phyloP scores from a whole-genome alignment of 2,797 vertebrate genomes.

The Leptodactylus fallax region DNA sequence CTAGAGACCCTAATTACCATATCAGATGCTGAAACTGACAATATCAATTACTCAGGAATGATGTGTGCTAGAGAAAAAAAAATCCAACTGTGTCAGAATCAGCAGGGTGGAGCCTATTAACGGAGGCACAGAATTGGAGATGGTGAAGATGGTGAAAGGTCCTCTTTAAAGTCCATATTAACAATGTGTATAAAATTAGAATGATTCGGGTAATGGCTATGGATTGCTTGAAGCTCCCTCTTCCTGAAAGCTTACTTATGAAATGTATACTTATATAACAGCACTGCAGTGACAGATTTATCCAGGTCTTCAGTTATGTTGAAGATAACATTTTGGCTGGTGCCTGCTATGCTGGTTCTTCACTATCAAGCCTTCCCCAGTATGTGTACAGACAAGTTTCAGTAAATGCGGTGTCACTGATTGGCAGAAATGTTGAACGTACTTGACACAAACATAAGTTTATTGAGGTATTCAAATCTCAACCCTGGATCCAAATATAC shows the following conservation, averaged over 20 bases:
- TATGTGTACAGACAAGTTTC: conserved; percentile 9
- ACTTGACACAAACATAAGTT: conserved; percentile 50
- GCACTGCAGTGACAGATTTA: not conserved
- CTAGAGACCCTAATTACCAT: no score
- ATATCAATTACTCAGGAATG: no score
- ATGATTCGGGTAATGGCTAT: not conserved
- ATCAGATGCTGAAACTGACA: no score
- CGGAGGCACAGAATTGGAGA: no score
- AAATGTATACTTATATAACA: no score
- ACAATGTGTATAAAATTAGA: not conserved
- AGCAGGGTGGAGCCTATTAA: no score
- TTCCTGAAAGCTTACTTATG: not conserved
- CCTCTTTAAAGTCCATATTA: no score
- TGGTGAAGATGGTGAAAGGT: no score
- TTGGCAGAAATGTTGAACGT: conserved; percentile 33
- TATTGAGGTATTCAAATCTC: conserved; percentile 16
- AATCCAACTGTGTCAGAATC: no score
- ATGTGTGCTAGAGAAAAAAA: no score
- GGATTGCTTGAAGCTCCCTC: no score
- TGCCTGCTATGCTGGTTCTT: not conserved
- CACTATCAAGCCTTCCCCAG: not conserved
- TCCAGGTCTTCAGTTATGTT: not conserved
- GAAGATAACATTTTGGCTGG: not conserved
- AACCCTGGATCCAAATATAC: conserved; percentile 5
- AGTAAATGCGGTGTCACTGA: conserved; percentile 5